Evolutionary conservation across 2,888 invertebrate species (phyloP).

Genomic region (Calephelis perditalis): DNA sequence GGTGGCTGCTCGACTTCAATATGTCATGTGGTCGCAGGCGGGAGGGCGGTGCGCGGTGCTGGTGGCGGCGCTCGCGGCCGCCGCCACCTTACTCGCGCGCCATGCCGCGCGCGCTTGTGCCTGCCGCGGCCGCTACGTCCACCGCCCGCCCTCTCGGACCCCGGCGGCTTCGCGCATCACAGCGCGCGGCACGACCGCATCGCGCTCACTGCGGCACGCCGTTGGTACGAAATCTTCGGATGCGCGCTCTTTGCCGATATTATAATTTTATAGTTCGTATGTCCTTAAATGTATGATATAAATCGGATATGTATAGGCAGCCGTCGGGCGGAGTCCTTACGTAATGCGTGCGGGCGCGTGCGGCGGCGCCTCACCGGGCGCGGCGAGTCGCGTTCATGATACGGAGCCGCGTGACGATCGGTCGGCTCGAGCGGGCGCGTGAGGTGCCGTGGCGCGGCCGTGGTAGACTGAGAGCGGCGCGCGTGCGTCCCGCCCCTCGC

Average conservation of each 20-base stretch:
- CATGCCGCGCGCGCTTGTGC: conserved; percentile 44
- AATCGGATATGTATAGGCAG: conserved; percentile 42
- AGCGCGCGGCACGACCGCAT: conserved; percentile 44
- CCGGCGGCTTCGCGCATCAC: conserved; percentile 42
- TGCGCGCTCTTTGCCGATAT: conserved; percentile 35
- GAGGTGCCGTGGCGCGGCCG: conserved; percentile 53
- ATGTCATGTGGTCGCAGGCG: conserved; percentile 69
- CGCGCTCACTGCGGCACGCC: conserved; percentile 54
- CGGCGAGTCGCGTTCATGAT: conserved; percentile 61
- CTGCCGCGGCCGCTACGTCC: conserved; percentile 43
- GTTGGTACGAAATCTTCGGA: conserved; percentile 37
- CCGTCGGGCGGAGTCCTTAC: conserved; percentile 46
- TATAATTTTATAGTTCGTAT: conserved; percentile 30
- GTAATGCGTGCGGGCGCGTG: conserved; percentile 56
- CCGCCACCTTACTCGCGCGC: conserved; percentile 54
- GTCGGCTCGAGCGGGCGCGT: conserved; percentile 50
- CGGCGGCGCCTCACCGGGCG: conserved; percentile 60
- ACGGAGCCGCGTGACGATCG: conserved; percentile 56
- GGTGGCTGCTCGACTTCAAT: conserved; percentile 78
- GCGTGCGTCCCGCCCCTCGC: conserved; percentile 36
- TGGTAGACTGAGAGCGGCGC: conserved; percentile 58
- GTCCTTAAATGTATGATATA: conserved; percentile 32
- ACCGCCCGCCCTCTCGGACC: conserved; percentile 35
- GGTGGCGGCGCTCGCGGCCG: conserved; percentile 51
- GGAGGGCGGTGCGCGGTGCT: conserved; percentile 56